Base-by-base conservation (phyloP, 2,888 invertebrate species). In the Malthinus seriepunctatus region DNA sequence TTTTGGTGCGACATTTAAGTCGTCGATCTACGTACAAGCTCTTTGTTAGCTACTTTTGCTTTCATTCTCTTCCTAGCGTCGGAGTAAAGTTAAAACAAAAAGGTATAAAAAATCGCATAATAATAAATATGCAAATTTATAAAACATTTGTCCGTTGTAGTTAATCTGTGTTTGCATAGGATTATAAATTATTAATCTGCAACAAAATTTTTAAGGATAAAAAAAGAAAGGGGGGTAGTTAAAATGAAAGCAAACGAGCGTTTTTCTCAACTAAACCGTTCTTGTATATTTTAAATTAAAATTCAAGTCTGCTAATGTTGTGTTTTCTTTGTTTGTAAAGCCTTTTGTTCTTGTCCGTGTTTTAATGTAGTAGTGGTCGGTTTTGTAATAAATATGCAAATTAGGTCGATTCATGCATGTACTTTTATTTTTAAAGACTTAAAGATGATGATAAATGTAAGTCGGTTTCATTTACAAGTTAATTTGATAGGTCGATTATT, bases 311-410 rank as follows among this genome's bases (percentile, higher is more conserved):
- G 73, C 71, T 73, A 71, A 73, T 71, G 72, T 71, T 67, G 67
- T 72, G 70, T 73, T 70, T 72, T 69, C 70, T 72, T 71, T 75
- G 71, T 71, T 70, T 71, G 65, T 66, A 57, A 67, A 66, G 68
- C 68, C 71, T 72, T 74, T 76, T 74, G 74, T 74, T 63, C 67
- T 63, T 69, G 69, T 65, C 70, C 71, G 71, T 70, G 68, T 69
- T 73, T 73, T 73, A 72, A 63, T 58, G 63, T 61, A 61, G 23
- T 57, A 67, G 64, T 69, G 68, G 67, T 60, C 65, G 67, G 67
- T 66, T 70, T 69, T 61, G 70, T 71, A 71, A 74, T 74, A 74
- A 74, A 74, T 72, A 74, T 74, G 73, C 71, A 72, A 74, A 74
- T 74, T 53, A 48, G 47, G 38, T 33, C 44, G 56, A 63, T 63